Evolutionary conservation across 2,888 invertebrate species (phyloP).

Genomic region (Scaptomyza tumidula): DNA sequence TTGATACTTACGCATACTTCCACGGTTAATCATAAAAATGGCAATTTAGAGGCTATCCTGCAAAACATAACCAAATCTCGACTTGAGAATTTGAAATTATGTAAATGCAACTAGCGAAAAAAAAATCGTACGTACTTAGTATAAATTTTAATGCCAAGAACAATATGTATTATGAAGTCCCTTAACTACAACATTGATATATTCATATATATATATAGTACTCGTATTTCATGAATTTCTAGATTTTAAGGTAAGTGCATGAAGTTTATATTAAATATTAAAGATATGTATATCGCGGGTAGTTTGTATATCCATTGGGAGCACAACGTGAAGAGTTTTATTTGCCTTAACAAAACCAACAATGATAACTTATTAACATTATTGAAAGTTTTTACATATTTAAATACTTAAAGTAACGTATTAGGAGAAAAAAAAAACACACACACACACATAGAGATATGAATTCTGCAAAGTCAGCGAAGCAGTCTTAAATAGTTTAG

Average conservation of each 20-base stretch:
- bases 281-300: constrained; percentile 8
- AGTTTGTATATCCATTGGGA: constrained; percentile 29
- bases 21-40: constrained; percentile 45
- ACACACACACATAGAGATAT: constrained; percentile 13
- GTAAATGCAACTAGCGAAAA: constrained; percentile 48
- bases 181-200: constrained; percentile 39
- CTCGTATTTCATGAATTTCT: constrained; percentile 65
- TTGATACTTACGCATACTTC: constrained; percentile 44
- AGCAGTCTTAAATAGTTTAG: constrained; percentile 24
- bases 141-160: constrained; percentile 56
- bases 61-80: constrained; percentile 26
- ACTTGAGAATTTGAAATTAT: constrained; percentile 39
- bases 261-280: constrained; percentile 29
- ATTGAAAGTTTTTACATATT: constrained; percentile 36
- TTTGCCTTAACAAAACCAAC: constrained; percentile 53
- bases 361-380: constrained; percentile 42
- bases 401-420: constrained; percentile 35
- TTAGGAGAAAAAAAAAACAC: constrained; percentile 27
- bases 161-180: constrained; percentile 30
- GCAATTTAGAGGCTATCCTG: constrained; percentile 54
- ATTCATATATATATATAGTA: constrained; percentile 33
- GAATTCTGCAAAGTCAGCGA: constrained; percentile 12
- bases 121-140: constrained; percentile 47
- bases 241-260: constrained; percentile 47
- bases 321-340: constrained; percentile 54